phyloP scores from a whole-genome alignment of 2,888 invertebrate species.

The Alloplasta piceator region DNA sequence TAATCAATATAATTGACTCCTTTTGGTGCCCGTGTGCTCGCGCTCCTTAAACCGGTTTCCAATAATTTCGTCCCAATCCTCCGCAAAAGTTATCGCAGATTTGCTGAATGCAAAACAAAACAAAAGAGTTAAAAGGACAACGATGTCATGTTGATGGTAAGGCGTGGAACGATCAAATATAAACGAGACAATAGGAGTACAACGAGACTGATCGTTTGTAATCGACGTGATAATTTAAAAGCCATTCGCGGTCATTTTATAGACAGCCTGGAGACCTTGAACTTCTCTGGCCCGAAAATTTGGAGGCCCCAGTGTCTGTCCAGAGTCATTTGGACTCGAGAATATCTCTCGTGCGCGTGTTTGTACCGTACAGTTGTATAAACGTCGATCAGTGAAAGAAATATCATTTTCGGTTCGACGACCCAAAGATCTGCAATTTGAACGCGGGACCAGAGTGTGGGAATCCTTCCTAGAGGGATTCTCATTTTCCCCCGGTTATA shows the following conservation, averaged over 20 bases:
- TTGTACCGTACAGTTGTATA: conserved; percentile 4
- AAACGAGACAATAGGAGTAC: conserved; percentile 2
- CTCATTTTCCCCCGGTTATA: neutral
- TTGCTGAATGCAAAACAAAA: neutral
- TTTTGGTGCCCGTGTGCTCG: conserved; percentile 18
- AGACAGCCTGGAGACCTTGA: conserved; percentile 45
- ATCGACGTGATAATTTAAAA: conserved; percentile 49
- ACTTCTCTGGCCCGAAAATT: conserved; percentile 39
- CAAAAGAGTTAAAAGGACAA: neutral
- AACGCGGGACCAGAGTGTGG: neutral
- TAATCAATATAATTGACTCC: conserved; percentile 55
- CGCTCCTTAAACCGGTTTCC: conserved; percentile 40
- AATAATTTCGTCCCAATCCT: neutral
- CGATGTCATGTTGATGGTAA: conserved; percentile 1
- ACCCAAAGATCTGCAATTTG: no score
- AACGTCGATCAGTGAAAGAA: conserved; percentile 2
- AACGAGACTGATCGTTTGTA: conserved; percentile 35
- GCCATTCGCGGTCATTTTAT: conserved; percentile 30
- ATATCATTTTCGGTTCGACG: no score
- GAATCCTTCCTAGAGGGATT: neutral
- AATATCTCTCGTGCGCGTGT: neutral
- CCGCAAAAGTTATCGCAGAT: neutral
- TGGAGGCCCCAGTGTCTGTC: conserved; percentile 3
- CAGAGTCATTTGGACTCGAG: neutral
- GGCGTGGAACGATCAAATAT: conserved; percentile 17